These are phyloP conservation scores for Mobula birostris DNA, from an alignment of 2,113 vertebrate genomes.

Conservation along the genomic window DNA sequence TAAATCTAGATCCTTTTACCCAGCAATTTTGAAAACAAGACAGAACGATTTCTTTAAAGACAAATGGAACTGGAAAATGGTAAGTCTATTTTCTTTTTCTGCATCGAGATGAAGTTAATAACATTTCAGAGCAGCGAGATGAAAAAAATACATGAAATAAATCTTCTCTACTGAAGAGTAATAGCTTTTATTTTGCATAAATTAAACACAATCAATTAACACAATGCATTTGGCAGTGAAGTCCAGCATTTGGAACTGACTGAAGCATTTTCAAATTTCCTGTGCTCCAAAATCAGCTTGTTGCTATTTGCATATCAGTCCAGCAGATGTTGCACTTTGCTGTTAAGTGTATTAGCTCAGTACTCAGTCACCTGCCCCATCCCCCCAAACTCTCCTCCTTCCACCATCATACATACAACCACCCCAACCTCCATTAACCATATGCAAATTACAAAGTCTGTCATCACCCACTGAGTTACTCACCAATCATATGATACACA, in stretches of 20 bases:
- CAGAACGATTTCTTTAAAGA: neutral
- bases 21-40: neutral
- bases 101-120: neutral
- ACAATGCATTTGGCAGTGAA: neutral
- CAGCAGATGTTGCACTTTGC: conserved; percentile 48
- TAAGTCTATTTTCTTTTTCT: conserved; percentile 9
- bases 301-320: conserved; percentile 36
- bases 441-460: conserved; percentile 28
- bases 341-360: conserved; percentile 39
- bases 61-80: neutral
- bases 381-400: neutral
- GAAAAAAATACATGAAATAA: neutral
- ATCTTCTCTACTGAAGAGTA: neutral
- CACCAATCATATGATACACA: neutral
- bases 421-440: neutral
- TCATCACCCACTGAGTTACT: neutral
- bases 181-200: neutral
- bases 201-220: neutral
- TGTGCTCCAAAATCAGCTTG: neutral
- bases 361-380: no score
- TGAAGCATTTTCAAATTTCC: conserved; percentile 9
- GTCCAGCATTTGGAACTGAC: neutral
- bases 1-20: neutral
- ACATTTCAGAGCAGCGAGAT: neutral
- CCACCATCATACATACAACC: neutral